Conservation (phyloP, 2,888 invertebrate species). For the Agonum fuliginosum region DNA sequence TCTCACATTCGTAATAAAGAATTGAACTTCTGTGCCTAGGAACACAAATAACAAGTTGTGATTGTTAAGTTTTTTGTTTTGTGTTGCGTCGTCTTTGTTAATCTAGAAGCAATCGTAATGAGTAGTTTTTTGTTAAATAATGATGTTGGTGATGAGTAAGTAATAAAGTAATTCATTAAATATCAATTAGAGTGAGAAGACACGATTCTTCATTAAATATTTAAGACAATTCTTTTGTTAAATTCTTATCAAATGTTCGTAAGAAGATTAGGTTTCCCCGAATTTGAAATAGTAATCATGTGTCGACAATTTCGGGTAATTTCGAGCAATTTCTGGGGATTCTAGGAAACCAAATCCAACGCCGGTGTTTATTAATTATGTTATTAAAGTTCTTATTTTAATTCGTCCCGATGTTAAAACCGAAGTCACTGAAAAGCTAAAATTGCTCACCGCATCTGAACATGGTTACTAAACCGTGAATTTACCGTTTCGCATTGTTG, state of each 20-base stretch:
- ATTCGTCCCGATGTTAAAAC: slow-evolving; percentile 33
- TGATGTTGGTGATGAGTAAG: slow-evolving; percentile 18
- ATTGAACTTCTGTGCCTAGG: no score
- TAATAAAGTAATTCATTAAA: slow-evolving; percentile 40
- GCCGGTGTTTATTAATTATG: slow-evolving; percentile 52
- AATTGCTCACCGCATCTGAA: slow-evolving; percentile 49
- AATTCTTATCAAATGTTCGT: not conserved
- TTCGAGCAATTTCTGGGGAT: slow-evolving; percentile 10
- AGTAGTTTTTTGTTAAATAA: slow-evolving; percentile 25
- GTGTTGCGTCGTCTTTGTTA: not conserved
- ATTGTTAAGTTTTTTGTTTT: slow-evolving; percentile 4
- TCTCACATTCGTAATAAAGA: no score
- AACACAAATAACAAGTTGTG: no score
- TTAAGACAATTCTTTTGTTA: slow-evolving; percentile 23
- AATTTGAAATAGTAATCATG: not conserved
- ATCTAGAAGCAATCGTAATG: not conserved
- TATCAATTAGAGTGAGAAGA: slow-evolving; percentile 33
- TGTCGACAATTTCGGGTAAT: slow-evolving; percentile 27
- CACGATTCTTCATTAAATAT: not conserved
- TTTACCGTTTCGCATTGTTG: slow-evolving; percentile 54
- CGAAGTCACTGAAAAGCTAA: slow-evolving; percentile 47
- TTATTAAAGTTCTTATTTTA: slow-evolving; percentile 54
- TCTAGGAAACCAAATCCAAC: slow-evolving; percentile 29
- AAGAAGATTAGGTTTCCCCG: slow-evolving; percentile 10
- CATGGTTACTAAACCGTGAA: slow-evolving; percentile 56